These are phyloP conservation scores for Dromas ardeola DNA, from an alignment of 2,113 vertebrate species.

Conservation along the genomic window DNA sequence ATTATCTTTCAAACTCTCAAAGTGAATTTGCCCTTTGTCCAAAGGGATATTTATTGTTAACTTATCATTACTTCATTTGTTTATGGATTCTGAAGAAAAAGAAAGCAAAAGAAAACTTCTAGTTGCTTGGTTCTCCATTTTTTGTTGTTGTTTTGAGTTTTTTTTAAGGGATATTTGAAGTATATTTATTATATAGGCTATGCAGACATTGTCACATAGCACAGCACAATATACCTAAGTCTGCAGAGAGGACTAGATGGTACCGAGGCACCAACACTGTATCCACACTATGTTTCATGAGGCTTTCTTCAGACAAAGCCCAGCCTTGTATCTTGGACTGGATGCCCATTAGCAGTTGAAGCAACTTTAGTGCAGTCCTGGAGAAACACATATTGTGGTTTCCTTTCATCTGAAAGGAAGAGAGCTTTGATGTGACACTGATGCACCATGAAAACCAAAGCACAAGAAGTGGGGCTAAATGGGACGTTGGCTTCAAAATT, in stretches of 20 bases:
- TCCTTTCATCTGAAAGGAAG: background rate
- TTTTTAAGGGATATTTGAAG: background rate
- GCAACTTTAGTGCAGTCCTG: background rate
- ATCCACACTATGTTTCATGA: background rate
- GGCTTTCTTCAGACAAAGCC: background rate
- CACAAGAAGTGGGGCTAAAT: background rate
- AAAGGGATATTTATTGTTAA: background rate
- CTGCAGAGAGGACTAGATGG: background rate
- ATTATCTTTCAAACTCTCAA: background rate
- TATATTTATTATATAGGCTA: background rate
- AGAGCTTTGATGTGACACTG: background rate
- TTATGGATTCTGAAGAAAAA: background rate
- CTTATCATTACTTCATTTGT: background rate
- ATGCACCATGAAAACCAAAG: background rate
- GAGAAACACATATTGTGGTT: background rate
- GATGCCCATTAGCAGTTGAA: background rate
- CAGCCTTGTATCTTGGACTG: background rate
- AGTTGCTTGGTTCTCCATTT: background rate
- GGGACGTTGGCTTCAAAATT: background rate
- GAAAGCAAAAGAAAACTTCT: background rate
- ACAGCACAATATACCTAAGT: background rate
- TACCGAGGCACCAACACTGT: background rate
- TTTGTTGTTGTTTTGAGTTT: background rate
- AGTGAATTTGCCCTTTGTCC: background rate
- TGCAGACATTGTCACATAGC: background rate